phyloP scores from a whole-genome alignment of 2,113 vertebrate genomes.

The Rhynchomys soricoides region DNA sequence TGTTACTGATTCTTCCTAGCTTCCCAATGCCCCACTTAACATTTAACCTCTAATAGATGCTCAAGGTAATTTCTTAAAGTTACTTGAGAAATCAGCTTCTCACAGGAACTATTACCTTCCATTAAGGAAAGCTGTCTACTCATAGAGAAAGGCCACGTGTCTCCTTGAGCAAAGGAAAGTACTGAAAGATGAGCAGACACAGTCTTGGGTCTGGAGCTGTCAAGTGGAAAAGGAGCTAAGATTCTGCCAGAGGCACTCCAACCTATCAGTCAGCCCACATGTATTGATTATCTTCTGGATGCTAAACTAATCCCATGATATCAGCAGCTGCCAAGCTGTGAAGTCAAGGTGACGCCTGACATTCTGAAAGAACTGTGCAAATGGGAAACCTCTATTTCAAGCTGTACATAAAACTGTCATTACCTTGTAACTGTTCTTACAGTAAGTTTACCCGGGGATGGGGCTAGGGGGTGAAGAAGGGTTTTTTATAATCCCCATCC shows the following conservation, averaged over 20 bases:
- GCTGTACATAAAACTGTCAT: background rate
- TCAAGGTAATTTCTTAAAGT: conserved; percentile 62
- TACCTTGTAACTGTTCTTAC: background rate
- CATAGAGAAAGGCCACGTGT: conserved; percentile 37
- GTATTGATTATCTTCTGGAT: conserved; percentile 28
- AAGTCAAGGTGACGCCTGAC: conserved; percentile 41
- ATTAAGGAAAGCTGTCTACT: conserved; percentile 47
- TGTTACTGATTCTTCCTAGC: conserved; percentile 44
- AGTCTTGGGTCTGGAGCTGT: background rate
- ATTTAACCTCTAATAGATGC: conserved; percentile 43
- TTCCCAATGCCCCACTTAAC: background rate
- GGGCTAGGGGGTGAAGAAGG: background rate
- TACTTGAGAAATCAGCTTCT: conserved; percentile 23
- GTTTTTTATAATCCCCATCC: background rate
- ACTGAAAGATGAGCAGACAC: conserved; percentile 43
- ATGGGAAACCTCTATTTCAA: conserved; percentile 37
- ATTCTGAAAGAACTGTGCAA: background rate
- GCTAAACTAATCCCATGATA: conserved; percentile 10
- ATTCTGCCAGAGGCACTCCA: conserved; percentile 31
- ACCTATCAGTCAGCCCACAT: background rate
- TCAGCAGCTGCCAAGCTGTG: background rate
- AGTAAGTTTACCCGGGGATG: background rate
- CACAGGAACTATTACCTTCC: background rate
- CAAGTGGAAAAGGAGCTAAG: conserved; percentile 44
- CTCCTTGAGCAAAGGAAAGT: conserved; percentile 48